These are phyloP conservation scores for Dryas iulia DNA, from an alignment of 1,140 invertebrate species.

Conservation along the genomic window DNA sequence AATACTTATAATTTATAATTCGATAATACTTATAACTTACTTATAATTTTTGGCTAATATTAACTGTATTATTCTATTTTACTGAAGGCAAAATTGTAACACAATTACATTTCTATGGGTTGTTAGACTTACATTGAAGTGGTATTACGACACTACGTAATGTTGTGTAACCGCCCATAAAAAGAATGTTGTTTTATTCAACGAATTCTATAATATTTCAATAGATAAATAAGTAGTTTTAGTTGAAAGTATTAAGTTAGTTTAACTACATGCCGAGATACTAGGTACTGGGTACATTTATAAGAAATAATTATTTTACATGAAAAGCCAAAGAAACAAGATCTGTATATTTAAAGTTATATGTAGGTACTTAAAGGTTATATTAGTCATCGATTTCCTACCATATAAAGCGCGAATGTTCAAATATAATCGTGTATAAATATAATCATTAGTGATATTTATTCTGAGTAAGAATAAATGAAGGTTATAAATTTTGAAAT, in stretches of 20 bases:
- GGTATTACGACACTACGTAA: conserved; percentile 15
- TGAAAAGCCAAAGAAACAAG: not conserved
- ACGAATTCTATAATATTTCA: not conserved
- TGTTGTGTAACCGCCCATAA: not conserved
- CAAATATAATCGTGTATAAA: no score
- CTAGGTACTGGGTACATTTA: not conserved
- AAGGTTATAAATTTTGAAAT: no score
- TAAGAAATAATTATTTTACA: not conserved
- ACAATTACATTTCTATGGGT: conserved; percentile 18
- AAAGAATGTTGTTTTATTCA: not conserved
- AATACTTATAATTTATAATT: no score
- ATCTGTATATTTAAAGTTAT: not conserved
- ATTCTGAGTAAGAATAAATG: no score
- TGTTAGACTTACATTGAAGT: conserved; percentile 9
- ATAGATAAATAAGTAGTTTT: not conserved
- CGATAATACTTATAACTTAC: no score
- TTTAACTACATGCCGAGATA: no score
- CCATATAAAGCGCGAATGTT: not conserved
- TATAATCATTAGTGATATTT: no score
- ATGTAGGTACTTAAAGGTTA: not conserved
- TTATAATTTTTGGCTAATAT: not conserved
- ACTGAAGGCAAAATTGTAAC: not conserved
- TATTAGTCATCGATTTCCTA: not conserved
- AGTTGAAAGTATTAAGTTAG: not conserved
- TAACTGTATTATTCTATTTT: not conserved